phyloP scores from a whole-genome alignment of 2,113 vertebrate genomes.

The Meleagris gallopavo region DNA sequence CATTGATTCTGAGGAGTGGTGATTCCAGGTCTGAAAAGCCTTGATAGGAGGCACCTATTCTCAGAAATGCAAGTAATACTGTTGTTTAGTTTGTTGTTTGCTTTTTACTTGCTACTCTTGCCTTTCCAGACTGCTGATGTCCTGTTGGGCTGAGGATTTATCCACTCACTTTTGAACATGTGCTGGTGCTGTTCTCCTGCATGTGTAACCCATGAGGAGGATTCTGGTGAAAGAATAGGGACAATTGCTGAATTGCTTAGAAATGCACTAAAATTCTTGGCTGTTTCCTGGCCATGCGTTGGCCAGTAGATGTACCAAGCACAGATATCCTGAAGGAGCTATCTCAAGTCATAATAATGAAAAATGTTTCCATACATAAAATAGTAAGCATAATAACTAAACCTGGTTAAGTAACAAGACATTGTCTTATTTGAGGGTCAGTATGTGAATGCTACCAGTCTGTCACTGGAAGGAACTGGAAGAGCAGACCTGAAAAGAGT shows the following conservation, averaged over 20 bases:
- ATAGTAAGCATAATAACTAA: neutral
- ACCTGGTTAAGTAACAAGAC: neutral
- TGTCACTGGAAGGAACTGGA: neutral
- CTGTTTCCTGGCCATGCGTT: neutral
- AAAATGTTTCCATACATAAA: neutral
- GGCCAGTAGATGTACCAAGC: neutral
- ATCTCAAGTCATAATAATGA: neutral
- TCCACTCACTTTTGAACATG: neutral
- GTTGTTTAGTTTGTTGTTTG: neutral
- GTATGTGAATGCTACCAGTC: accelerated
- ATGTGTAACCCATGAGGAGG: neutral
- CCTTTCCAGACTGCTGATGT: neutral
- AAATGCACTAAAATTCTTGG: neutral
- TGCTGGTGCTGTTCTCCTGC: neutral
- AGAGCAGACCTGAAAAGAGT: neutral
- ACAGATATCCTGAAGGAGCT: neutral
- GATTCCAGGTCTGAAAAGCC: neutral
- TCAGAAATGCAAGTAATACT: neutral
- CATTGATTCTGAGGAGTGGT: neutral
- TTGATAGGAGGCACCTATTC: neutral
- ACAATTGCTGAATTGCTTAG: neutral
- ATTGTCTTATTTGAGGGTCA: neutral
- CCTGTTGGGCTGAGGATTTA: neutral
- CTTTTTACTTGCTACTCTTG: neutral
- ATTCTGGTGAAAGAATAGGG: neutral